Evolutionary conservation across 1,140 invertebrate genomes (phyloP), one percentile per base, ranked within the genome.

Genomic region (Proales similis): DNA sequence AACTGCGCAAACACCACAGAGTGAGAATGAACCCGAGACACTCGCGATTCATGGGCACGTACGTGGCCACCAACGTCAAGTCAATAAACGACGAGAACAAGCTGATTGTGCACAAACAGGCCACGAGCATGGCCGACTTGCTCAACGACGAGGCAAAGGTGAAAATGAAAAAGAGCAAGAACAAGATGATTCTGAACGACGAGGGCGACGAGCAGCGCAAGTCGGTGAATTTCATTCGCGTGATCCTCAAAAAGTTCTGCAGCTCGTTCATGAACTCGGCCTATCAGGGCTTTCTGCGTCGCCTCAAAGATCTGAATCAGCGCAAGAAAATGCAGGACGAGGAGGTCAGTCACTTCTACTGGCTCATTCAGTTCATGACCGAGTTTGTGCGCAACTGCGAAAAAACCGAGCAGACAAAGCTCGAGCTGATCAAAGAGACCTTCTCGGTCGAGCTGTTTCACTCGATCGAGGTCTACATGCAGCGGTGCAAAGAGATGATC

Each of bases 11-110:
- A 26, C 51, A 57, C 9, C 39, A 57, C 45, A 17, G 36, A 22
- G 6, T 42, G 12, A 36, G 51, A 19, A 29, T 57, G 24, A 57
- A 57, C 32, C 51, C 51, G 32, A 57, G 51, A 57, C 51, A 57
- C 20, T 57, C 51, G 6, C 39, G 51, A 14, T 57, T 57, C 32
- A 57, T 57, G 51, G 51, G 51, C 17, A 57, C 51, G 1, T 57
- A 57, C 32, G 24, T 57, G 11, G 51, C 51, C 3, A 14, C 45
- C 4, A 57, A 57, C 32, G 45, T 57, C 36, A 57, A 57, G 17
- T 57, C 51, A 7, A 57, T 57, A 42, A 57, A 57, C 45, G 51
- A 57, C 45, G 51, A 57, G 45, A 57, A 57, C 19, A 57, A 57
- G 19, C n/a, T 57, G 12, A 57, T 57, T 42, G 51, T 57, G 17